Conservation (phyloP, 37 sponge, comb jelly and placozoan genomes). For the Geodia barretti region DNA sequence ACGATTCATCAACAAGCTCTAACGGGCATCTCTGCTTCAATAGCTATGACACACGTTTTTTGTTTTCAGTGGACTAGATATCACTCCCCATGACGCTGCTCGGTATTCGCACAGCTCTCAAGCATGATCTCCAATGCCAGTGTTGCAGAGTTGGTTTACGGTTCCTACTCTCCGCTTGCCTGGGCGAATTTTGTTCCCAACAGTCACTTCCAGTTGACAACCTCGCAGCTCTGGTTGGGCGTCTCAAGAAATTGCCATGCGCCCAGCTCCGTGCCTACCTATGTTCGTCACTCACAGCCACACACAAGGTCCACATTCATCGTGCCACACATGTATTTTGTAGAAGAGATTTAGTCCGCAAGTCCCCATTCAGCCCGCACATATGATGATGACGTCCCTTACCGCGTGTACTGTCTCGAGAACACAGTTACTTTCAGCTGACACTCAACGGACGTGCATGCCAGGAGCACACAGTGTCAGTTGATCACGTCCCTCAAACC, state of each 20-base stretch:
- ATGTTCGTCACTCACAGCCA: too few relatives aligned
- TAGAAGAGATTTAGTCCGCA: conserved; percentile 31
- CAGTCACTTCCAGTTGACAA: too few relatives aligned
- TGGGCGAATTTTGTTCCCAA: conserved; percentile 29
- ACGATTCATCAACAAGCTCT: conserved; percentile 41
- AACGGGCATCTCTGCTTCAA: conserved; percentile 50
- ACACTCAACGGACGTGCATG: conserved; percentile 10
- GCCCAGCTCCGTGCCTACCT: too few relatives aligned
- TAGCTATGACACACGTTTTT: conserved; percentile 10
- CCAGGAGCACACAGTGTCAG: conserved; percentile 22
- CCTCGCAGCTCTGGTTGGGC: too few relatives aligned
- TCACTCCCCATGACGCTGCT: conserved; percentile 53
- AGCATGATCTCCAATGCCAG: conserved; percentile 38
- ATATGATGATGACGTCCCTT: conserved; percentile 50
- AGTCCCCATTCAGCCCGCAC: conserved; percentile 45
- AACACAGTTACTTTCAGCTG: background rate
- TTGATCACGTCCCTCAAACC: conserved; percentile 58
- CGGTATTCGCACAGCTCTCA: conserved; percentile 44
- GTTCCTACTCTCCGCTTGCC: conserved; percentile 56
- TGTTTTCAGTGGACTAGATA: conserved; percentile 33
- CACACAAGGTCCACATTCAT: too few relatives aligned
- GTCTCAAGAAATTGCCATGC: too few relatives aligned
- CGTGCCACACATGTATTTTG: conserved; percentile 35
- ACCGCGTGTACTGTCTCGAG: conserved; percentile 10
- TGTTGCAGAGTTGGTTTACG: conserved; percentile 51